Conservation (phyloP, 2,888 invertebrate species). For the Rotaria magnacalcarata region DNA sequence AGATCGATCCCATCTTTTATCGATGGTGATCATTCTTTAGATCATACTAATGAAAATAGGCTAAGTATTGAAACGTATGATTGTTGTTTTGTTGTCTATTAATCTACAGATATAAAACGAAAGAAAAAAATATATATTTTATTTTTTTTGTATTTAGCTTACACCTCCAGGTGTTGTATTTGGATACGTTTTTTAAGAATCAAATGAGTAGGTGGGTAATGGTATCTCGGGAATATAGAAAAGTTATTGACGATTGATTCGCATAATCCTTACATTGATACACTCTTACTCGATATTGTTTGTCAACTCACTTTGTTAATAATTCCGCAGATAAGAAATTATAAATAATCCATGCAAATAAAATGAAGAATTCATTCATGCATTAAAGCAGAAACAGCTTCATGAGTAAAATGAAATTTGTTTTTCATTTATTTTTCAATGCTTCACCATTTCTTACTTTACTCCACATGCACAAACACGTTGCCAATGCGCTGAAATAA, state of each 20-base stretch:
- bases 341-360: not conserved
- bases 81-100: not conserved
- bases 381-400: not conserved
- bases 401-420: not conserved
- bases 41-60: not conserved
- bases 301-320: not conserved
- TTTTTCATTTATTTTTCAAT: not conserved
- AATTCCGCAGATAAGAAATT: not conserved
- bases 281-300: not conserved
- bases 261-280: not conserved
- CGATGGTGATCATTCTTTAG: not conserved
- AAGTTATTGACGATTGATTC: not conserved
- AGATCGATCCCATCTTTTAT: not conserved
- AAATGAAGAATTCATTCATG: not conserved
- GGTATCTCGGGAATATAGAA: not conserved
- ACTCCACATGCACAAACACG: too few relatives aligned
- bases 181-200: not conserved
- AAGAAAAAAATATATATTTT: not conserved
- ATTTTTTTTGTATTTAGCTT: not conserved
- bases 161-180: not conserved
- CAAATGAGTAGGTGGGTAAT: not conserved
- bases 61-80: not conserved
- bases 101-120: not conserved
- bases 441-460: too few relatives aligned
- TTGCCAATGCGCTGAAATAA: too few relatives aligned